phyloP scores from a whole-genome alignment of 2,888 invertebrate genomes.

The Drosophila maculinotata region DNA sequence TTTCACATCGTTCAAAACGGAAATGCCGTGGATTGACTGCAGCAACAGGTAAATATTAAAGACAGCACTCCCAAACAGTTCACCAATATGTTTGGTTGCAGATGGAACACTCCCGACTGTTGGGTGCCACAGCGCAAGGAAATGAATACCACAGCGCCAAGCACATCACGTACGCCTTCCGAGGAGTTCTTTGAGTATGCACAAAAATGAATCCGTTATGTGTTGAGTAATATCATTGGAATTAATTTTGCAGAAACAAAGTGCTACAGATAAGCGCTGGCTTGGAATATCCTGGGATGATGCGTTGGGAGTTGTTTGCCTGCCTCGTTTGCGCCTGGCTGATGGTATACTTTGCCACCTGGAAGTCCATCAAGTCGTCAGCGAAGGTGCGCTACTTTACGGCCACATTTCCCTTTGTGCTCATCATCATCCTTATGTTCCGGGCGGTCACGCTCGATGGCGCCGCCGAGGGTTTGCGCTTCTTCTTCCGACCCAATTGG shows the following conservation, averaged over 20 bases:
- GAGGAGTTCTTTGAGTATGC: slow-evolving; percentile 96
- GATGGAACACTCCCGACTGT: slow-evolving; percentile 92
- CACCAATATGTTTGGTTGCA: slow-evolving; percentile 27
- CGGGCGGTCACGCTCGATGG: slow-evolving; percentile 96
- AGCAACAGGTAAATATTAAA: slow-evolving; percentile 87
- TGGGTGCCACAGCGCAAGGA: slow-evolving; percentile 89
- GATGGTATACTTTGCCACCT: slow-evolving; percentile 97
- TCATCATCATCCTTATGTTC: slow-evolving; percentile 93
- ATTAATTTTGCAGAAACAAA: slow-evolving; percentile 90
- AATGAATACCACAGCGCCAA: slow-evolving; percentile 88
- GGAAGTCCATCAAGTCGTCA: slow-evolving; percentile 98
- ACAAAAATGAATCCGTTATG: too few species aligned
- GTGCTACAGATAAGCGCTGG: slow-evolving; percentile 94
- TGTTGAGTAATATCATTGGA: too few species aligned
- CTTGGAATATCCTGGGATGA: slow-evolving; percentile 91
- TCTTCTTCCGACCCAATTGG: slow-evolving; percentile 95
- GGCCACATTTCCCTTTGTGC: slow-evolving; percentile 95
- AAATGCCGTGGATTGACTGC: slow-evolving; percentile 96
- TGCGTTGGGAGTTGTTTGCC: slow-evolving; percentile 95
- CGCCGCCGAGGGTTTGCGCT: slow-evolving; percentile 92
- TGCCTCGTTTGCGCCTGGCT: slow-evolving; percentile 97
- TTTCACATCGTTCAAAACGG: slow-evolving; percentile 94
- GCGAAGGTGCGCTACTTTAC: slow-evolving; percentile 96
- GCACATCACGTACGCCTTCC: slow-evolving; percentile 92
- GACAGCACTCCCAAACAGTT: too few species aligned